phyloP scores from a whole-genome alignment of 1,140 invertebrate genomes.

The Drosophila nasuta region DNA sequence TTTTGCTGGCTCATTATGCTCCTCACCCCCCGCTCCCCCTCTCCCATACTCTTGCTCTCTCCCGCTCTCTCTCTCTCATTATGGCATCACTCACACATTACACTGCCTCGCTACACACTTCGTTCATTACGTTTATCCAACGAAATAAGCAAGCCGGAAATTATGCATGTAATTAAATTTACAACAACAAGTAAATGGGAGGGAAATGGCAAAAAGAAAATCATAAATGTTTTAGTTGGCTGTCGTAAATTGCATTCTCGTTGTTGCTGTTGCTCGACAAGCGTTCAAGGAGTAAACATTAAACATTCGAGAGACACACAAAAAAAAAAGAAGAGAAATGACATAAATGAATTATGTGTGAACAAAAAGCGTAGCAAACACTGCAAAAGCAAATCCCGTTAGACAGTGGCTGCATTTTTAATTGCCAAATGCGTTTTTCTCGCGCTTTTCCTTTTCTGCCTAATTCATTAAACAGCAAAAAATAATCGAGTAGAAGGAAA shows the following conservation, averaged over 20 bases:
- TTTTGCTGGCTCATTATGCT: slow-evolving; percentile 77
- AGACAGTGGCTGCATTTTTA: background rate
- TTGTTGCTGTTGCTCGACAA: background rate
- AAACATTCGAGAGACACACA: background rate
- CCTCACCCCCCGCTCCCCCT: slow-evolving; percentile 5
- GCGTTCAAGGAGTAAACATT: slow-evolving; percentile 1
- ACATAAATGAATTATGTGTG: slow-evolving; percentile 6
- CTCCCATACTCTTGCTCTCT: background rate
- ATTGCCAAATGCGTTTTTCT: background rate
- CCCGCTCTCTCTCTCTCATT: background rate
- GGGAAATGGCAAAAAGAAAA: background rate
- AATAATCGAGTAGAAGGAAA: background rate
- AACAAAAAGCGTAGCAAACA: background rate
- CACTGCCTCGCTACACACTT: background rate
- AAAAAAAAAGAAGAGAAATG: background rate
- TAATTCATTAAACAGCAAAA: slow-evolving; percentile 5
- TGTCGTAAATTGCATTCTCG: slow-evolving; percentile 25
- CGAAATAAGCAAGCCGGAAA: slow-evolving; percentile 49
- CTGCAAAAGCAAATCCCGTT: background rate
- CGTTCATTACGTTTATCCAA: slow-evolving; percentile 17
- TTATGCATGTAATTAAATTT: slow-evolving; percentile 60
- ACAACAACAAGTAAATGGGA: slow-evolving; percentile 7
- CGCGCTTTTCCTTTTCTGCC: background rate
- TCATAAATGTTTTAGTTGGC: slow-evolving; percentile 30
- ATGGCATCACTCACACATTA: slow-evolving; percentile 22